These are phyloP conservation scores for Prionace glauca DNA, from an alignment of 2,797 vertebrate genomes.

Conservation along the genomic window DNA sequence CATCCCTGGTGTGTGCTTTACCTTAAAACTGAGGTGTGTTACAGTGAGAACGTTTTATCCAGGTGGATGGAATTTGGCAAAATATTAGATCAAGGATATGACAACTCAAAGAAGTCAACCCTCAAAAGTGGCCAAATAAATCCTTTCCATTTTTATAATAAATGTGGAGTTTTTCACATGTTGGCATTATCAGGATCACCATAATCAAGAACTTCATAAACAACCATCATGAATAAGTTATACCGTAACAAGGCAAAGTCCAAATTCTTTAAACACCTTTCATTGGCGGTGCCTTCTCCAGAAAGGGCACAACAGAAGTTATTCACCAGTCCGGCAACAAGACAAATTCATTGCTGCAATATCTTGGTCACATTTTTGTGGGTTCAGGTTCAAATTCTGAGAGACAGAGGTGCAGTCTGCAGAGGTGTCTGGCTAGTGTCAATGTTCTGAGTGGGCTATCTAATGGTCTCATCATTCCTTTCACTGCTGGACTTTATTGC, in stretches of 20 bases:
- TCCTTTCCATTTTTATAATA: neutral
- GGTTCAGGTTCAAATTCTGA: slow-evolving; percentile 11
- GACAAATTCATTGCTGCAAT: neutral
- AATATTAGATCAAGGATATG: neutral
- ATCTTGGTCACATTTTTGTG: neutral
- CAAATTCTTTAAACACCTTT: neutral
- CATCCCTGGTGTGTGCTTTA: neutral
- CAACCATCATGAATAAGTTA: neutral
- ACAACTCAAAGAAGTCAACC: neutral
- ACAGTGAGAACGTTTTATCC: neutral
- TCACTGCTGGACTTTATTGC: neutral
- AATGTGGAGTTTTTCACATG: neutral
- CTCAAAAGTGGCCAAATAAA: neutral
- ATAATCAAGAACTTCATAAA: neutral
- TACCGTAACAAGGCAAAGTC: neutral
- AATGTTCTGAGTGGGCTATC: neutral
- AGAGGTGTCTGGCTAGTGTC: neutral
- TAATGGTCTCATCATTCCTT: neutral
- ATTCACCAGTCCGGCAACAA: neutral
- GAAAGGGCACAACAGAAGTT: too few species aligned
- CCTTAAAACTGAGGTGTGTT: neutral
- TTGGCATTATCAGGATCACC: neutral
- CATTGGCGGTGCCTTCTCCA: neutral
- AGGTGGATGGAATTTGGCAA: neutral
- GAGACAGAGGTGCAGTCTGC: neutral